phyloP scores from a whole-genome alignment of 2,888 invertebrate species.

The Mythimna lalbum region DNA sequence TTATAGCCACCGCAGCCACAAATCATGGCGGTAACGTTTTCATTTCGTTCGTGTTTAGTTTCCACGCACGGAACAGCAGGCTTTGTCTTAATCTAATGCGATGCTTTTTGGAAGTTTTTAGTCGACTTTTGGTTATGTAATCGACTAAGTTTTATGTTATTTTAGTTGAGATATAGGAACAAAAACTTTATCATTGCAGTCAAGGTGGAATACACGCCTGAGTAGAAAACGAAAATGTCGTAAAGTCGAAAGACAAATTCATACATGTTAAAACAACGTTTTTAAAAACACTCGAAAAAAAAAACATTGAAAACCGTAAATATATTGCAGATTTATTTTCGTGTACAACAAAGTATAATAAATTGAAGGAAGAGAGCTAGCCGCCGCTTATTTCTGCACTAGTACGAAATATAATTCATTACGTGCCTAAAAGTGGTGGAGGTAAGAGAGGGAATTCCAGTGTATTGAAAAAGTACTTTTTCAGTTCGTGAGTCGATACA shows the following conservation, averaged over 20 bases:
- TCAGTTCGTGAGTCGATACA: background rate
- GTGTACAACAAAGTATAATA: too few relatives aligned
- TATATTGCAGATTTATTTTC: too few relatives aligned
- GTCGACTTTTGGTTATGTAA: background rate
- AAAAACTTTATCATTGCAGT: background rate
- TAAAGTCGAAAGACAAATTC: too few relatives aligned
- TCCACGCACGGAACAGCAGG: conserved; percentile 41
- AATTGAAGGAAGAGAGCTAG: too few relatives aligned
- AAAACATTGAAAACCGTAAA: too few relatives aligned
- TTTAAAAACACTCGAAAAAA: too few relatives aligned
- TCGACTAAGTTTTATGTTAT: background rate
- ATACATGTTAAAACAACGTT: too few relatives aligned
- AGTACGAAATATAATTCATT: too few relatives aligned
- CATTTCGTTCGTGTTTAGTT: conserved; percentile 52
- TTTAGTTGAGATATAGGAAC: background rate
- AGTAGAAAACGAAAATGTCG: background rate
- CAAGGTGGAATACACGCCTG: background rate
- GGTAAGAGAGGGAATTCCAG: too few relatives aligned
- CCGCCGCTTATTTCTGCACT: too few relatives aligned
- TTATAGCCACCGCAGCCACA: conserved; percentile 44
- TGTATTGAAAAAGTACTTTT: background rate
- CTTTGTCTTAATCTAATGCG: conserved; percentile 22
- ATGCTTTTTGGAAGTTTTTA: background rate
- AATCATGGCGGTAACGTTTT: conserved; percentile 61
- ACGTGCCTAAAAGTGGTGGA: too few relatives aligned